Conservation (phyloP, 2,797 vertebrate species). For the Benthosema pterotum region DNA sequence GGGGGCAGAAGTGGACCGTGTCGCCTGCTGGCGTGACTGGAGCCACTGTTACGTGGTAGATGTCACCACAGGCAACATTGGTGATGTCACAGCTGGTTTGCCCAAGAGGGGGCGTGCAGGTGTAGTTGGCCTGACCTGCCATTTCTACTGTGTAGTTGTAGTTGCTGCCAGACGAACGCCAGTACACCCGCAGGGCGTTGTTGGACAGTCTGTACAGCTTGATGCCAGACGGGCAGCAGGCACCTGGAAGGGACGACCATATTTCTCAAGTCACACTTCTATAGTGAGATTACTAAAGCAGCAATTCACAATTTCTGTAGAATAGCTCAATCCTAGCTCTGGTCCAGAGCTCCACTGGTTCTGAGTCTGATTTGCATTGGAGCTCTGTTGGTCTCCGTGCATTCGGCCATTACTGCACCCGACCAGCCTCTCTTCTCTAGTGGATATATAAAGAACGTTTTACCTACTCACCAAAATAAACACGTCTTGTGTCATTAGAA, state of each 20-base stretch:
- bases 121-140: conserved; percentile 80
- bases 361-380: no score
- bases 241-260: conserved; percentile 64
- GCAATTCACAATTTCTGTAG: no score
- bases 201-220: conserved; percentile 81
- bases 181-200: conserved; percentile 84
- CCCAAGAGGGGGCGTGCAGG: conserved; percentile 74
- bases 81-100: conserved; percentile 83
- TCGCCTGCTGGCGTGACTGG: conserved; percentile 78
- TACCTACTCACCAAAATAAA: no score
- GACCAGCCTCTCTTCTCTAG: no score
- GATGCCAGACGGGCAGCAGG: conserved; percentile 90
- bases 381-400: no score
- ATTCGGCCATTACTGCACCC: no score
- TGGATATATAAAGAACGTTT: no score
- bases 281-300: no score
- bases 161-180: conserved; percentile 73
- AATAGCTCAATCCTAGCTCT: no score
- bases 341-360: no score
- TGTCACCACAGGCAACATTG: conserved; percentile 82
- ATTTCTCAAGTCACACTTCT: no score
- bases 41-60: conserved; percentile 84
- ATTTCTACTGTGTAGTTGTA: conserved; percentile 78
- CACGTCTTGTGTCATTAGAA: no score
- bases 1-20: conserved; percentile 84